Evolutionary conservation across 2,888 invertebrate species (phyloP).

Genomic region (Tipula unca): DNA sequence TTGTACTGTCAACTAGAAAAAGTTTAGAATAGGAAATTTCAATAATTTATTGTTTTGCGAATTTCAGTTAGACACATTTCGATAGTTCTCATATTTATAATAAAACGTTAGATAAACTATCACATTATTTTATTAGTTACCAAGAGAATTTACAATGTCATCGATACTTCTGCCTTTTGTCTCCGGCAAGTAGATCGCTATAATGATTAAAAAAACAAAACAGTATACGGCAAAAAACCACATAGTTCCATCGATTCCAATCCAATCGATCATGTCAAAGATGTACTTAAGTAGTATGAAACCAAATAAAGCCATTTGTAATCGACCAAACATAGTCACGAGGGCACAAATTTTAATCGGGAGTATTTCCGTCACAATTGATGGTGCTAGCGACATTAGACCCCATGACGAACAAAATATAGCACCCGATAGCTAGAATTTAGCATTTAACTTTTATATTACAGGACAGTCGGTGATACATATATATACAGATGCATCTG

Average conservation of each 20-base stretch:
- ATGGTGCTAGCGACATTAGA: constrained; percentile 35
- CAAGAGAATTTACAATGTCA: constrained; percentile 29
- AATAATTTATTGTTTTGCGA: too few species aligned
- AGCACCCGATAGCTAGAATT: constrained; percentile 37
- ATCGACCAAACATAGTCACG: not conserved
- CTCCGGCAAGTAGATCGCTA: constrained; percentile 35
- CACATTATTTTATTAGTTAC: not conserved
- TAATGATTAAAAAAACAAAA: constrained; percentile 32
- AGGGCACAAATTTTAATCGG: not conserved
- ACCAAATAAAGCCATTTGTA: not conserved
- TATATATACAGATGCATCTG: too few species aligned
- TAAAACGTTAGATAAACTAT: too few species aligned
- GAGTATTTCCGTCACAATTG: not conserved
- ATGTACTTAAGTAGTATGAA: not conserved
- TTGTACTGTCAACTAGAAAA: too few species aligned
- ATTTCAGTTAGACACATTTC: too few species aligned
- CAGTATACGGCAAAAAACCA: constrained; percentile 33
- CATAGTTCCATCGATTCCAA: constrained; percentile 31
- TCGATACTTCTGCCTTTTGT: constrained; percentile 38
- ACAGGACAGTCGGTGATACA: too few species aligned
- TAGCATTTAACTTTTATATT: too few species aligned
- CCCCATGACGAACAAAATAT: constrained; percentile 37
- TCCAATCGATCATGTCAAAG: not conserved
- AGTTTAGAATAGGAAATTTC: too few species aligned
- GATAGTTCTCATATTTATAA: too few species aligned